Conservation (phyloP, 2,113 vertebrate genomes). For the Poecilia latipinna region DNA sequence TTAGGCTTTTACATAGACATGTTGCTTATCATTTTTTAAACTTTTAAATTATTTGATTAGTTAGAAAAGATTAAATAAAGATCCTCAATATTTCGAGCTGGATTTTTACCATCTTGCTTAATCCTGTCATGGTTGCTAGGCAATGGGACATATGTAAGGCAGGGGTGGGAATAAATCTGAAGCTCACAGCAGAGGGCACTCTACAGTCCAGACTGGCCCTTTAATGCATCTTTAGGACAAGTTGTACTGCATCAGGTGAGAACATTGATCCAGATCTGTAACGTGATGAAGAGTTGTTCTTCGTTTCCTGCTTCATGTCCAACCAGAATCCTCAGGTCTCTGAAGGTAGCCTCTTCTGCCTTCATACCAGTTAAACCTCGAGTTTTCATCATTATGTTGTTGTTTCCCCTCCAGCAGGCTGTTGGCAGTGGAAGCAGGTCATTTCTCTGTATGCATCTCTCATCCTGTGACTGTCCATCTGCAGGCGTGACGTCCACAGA, state of each 20-base stretch:
- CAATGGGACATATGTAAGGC: too few species aligned
- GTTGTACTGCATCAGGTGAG: too few species aligned
- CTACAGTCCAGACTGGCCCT: background rate
- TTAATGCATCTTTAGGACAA: background rate
- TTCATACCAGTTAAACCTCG: background rate
- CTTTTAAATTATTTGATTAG: too few species aligned
- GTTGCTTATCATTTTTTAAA: too few species aligned
- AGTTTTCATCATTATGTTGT: background rate
- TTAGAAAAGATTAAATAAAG: too few species aligned
- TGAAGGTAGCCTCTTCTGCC: too few species aligned
- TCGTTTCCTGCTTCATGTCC: background rate
- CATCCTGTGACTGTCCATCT: conserved; percentile 31
- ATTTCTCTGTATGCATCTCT: conserved; percentile 5
- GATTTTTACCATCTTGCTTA: too few species aligned
- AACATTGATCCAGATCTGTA: too few species aligned
- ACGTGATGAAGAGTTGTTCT: background rate
- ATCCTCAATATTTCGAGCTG: too few species aligned
- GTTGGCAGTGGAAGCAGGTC: background rate
- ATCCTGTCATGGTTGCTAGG: too few species aligned
- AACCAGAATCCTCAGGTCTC: background rate
- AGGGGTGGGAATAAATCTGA: too few species aligned
- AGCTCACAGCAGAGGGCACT: background rate
- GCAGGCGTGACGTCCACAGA: conserved; percentile 90
- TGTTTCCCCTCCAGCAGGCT: background rate
- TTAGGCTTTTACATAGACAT: too few species aligned